Evolutionary conservation across 2,797 vertebrate genomes (phyloP).

Genomic region (Cirrhinus mrigala): DNA sequence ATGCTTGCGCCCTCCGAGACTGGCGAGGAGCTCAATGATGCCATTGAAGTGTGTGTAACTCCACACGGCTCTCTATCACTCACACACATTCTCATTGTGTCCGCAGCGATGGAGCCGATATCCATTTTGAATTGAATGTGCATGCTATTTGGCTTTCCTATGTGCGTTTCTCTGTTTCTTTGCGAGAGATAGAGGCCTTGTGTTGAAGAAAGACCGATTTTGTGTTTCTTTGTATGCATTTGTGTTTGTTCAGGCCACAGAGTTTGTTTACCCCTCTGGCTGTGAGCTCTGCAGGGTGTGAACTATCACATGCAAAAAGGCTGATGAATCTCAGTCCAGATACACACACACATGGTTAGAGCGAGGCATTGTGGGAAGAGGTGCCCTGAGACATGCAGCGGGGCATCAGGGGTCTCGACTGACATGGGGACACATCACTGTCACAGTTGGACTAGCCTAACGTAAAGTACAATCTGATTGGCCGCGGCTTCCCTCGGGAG

Average conservation of each 20-base stretch:
- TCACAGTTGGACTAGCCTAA: slow-evolving; percentile 3
- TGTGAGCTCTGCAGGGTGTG: slow-evolving; percentile 62
- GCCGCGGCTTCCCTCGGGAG: background rate
- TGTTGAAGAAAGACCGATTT: slow-evolving; percentile 23
- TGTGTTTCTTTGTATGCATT: slow-evolving; percentile 38
- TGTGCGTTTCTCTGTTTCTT: slow-evolving; percentile 29
- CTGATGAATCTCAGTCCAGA: slow-evolving; percentile 58
- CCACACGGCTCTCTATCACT: background rate
- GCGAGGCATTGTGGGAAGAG: background rate
- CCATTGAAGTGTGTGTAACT: slow-evolving; percentile 64
- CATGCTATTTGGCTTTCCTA: background rate
- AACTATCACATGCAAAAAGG: slow-evolving; percentile 73
- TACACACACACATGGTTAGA: slow-evolving; percentile 11
- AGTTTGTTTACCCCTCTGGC: slow-evolving; percentile 76
- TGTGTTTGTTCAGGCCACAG: slow-evolving; percentile 55
- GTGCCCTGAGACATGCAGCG: slow-evolving; percentile 9
- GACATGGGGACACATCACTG: slow-evolving; percentile 13
- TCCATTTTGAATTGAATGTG: slow-evolving; percentile 14
- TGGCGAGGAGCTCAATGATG: slow-evolving; percentile 68
- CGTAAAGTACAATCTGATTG: slow-evolving; percentile 11
- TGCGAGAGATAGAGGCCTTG: slow-evolving; percentile 4
- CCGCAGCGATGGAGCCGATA: slow-evolving; percentile 42
- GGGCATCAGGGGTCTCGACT: background rate
- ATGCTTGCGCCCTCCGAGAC: slow-evolving; percentile 45
- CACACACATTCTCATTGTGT: slow-evolving; percentile 50